A percentile compares a stretch with the other conserved stretches of the same genome.
These are phyloP conservation scores for Rhopalosiphum maidis DNA, from an alignment of 1,140 invertebrate species.

Conservation along the genomic window DNA sequence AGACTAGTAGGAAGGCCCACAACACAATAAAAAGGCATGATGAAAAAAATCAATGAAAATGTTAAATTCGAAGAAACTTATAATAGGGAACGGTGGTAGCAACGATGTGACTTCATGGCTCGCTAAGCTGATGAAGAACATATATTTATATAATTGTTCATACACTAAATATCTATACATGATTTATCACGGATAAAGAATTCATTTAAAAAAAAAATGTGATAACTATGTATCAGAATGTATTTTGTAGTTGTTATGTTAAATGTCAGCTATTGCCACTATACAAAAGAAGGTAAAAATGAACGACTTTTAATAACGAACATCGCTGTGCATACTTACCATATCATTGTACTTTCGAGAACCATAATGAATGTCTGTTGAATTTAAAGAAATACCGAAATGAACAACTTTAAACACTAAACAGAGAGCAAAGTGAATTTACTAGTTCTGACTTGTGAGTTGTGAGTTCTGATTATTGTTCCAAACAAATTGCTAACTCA, in stretches of 20 bases:
- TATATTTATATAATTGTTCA: too few relatives aligned
- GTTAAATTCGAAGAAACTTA: too few relatives aligned
- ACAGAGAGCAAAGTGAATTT: neutral
- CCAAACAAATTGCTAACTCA: conserved; percentile 41
- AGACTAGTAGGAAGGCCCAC: too few relatives aligned
- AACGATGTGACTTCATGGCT: too few relatives aligned
- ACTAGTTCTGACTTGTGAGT: neutral
- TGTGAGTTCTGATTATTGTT: neutral
- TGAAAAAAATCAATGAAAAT: too few relatives aligned
- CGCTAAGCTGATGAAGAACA: too few relatives aligned
- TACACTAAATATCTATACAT: neutral
- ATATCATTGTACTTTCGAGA: conserved; percentile 97
- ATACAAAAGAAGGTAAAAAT: neutral
- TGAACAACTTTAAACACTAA: neutral
- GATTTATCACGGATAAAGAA: neutral
- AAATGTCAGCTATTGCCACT: neutral
- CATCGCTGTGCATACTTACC: conserved; percentile 70
- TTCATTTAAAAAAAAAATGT: neutral
- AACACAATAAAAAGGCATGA: too few relatives aligned
- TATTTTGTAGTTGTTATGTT: neutral
- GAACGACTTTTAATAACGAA: neutral
- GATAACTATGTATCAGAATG: neutral
- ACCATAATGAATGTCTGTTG: conserved; percentile 77
- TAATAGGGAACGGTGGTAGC: too few relatives aligned
- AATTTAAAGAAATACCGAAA: neutral